A percentile compares a stretch with the other conserved stretches of the same genome.
These are phyloP conservation scores for Papio anubis DNA, from an alignment of 2,113 vertebrate species.

Conservation along the genomic window DNA sequence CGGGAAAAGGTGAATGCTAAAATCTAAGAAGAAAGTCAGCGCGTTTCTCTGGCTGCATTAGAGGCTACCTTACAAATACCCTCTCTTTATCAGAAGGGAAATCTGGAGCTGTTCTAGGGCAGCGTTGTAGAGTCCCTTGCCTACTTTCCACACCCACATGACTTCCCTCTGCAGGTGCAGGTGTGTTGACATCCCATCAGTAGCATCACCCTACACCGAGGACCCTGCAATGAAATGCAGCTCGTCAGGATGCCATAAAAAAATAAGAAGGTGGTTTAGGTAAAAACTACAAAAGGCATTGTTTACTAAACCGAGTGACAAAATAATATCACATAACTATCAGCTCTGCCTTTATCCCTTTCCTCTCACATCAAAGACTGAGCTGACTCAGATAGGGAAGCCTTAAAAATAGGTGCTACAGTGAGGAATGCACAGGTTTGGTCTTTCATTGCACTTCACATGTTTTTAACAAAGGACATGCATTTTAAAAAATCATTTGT, in stretches of 20 bases:
- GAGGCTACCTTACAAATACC: neutral
- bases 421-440: neutral
- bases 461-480: conserved; percentile 6
- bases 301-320: neutral
- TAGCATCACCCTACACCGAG: neutral
- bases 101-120: neutral
- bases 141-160: neutral
- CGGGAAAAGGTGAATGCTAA: neutral
- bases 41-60: neutral
- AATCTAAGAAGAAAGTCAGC: neutral
- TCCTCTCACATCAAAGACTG: neutral
- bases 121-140: neutral
- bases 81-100: neutral
- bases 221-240: neutral
- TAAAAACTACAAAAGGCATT: neutral
- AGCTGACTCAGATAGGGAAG: neutral
- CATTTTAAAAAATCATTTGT: neutral
- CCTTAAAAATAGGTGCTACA: neutral
- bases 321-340: neutral
- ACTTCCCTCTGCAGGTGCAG: neutral
- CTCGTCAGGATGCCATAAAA: neutral
- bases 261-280: neutral
- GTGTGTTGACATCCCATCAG: neutral
- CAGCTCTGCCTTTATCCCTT: too few species aligned
- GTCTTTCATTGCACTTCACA: neutral